Conservation (phyloP, 2,113 vertebrate genomes). For the cattle (Bos taurus) region DNA sequence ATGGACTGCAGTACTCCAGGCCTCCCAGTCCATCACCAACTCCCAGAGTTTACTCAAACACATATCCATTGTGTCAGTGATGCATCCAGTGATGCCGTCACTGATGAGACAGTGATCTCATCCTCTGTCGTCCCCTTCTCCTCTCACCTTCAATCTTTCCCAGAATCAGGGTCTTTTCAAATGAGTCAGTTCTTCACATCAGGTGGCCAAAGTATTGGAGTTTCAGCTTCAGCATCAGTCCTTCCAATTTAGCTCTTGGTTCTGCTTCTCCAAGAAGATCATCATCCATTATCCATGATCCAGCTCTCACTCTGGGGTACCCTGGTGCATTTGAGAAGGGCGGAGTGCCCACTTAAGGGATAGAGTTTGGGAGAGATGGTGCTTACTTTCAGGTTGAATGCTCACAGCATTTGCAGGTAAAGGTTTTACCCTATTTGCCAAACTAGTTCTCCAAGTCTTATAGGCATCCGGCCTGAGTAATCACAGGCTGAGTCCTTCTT, state of each 20-base stretch:
- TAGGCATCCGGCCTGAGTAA: fast-evolving
- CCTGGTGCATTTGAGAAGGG: not conserved
- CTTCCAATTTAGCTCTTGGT: not conserved
- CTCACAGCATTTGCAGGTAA: fast-evolving
- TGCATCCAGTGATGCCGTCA: too few species aligned
- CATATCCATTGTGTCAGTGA: not conserved
- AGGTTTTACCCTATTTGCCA: not conserved
- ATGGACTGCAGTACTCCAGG: not conserved
- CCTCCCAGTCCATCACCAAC: not conserved
- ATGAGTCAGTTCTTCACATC: not conserved
- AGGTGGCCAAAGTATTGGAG: not conserved
- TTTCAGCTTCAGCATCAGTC: not conserved
- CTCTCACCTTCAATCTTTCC: not conserved
- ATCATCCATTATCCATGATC: fast-evolving
- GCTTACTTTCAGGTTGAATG: not conserved
- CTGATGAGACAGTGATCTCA: too few species aligned
- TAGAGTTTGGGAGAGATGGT: fast-evolving
- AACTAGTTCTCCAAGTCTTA: not conserved
- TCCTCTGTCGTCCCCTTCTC: not conserved
- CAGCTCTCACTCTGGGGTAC: fast-evolving
- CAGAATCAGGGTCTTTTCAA: not conserved
- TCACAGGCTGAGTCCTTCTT: not conserved
- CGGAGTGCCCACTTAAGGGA: fast-evolving
- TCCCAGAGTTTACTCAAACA: not conserved
- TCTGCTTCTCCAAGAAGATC: not conserved